Base-by-base conservation (phyloP, 2,113 vertebrate genomes). In the Burhinus oedicnemus region DNA sequence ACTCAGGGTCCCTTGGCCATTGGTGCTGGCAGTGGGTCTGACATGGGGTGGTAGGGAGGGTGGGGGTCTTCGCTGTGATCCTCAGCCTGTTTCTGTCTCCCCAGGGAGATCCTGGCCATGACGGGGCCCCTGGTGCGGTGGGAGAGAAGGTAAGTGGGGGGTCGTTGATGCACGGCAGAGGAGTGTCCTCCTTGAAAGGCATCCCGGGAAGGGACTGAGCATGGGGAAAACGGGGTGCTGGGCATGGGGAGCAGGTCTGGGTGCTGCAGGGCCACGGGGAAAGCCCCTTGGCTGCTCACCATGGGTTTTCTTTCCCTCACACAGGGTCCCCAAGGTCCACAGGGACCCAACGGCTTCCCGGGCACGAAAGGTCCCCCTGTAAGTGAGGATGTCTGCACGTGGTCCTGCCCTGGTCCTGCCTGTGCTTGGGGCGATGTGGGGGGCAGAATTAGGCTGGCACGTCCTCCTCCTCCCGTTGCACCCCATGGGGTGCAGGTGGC, bases 311-410 rank as follows among this genome's bases (percentile, higher is more conserved):
- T 44, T 12, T 57, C 85, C n/a, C 7, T 76, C 82, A 29, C 29
- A 10, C 84, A 99, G 99, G 99, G 99, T 38, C 99, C 98, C 30
- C 97, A 96, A 87, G 99, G 99, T 91, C 98, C 98, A 12, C 99
- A 98, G 87, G 99, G 99, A 26, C 97, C 98, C 55, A 95, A 97
- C 3, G 99, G 99, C 51, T 99, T 99, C 94, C 87, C 98, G 4
- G 99, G 99, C 93, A 95, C 97, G 2, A 99, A 97, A 95, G 99
- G 99, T 4, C 99, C 99, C 40, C 98, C 98, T 15, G 99, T 99
- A 97, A 99, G 99, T 98, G 36, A 11, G 25, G 76, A 70, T 5
- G 26, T 21, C 40, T 16, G 16, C 3, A 2, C 2, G 1, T 13
- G 32, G 32, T 47, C 65, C 71, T 52, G 49, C 34, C 21, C 66